Evolutionary conservation across 2,113 vertebrate species (phyloP).

Genomic region (Deroptyus accipitrinus): DNA sequence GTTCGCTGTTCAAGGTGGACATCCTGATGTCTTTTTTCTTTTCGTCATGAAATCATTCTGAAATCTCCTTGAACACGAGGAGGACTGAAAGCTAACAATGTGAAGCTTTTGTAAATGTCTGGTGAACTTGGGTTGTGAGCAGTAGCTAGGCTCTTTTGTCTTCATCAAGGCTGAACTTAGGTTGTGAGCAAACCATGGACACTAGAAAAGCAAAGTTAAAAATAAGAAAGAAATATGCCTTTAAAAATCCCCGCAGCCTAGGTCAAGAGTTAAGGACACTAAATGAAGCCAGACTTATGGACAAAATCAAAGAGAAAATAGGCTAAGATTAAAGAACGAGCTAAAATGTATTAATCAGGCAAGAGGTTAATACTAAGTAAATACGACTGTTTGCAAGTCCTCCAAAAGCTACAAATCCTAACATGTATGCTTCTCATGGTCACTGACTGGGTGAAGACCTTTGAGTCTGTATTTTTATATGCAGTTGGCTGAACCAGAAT

Average conservation of each 20-base stretch:
- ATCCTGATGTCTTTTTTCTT: neutral
- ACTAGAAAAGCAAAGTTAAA: neutral
- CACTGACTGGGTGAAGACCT: neutral
- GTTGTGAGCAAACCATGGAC: neutral
- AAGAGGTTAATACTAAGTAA: neutral
- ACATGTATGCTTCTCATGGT: neutral
- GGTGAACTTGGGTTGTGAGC: neutral
- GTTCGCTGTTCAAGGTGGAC: neutral
- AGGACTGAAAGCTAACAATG: neutral
- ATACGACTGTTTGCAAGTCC: neutral
- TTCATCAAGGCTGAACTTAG: neutral
- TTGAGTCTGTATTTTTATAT: neutral
- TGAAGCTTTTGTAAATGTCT: constrained; percentile 14
- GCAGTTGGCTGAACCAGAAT: neutral
- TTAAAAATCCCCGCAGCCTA: neutral
- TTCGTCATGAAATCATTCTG: neutral
- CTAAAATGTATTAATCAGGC: neutral
- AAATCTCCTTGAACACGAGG: neutral
- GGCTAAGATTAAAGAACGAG: neutral
- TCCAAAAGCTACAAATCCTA: neutral
- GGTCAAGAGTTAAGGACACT: neutral
- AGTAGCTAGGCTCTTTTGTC: neutral
- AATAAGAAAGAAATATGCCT: neutral
- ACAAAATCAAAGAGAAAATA: neutral
- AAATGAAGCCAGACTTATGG: neutral